These are phyloP conservation scores for Aspidiotus destructor DNA, from an alignment of 2,888 invertebrate genomes.

Conservation along the genomic window DNA sequence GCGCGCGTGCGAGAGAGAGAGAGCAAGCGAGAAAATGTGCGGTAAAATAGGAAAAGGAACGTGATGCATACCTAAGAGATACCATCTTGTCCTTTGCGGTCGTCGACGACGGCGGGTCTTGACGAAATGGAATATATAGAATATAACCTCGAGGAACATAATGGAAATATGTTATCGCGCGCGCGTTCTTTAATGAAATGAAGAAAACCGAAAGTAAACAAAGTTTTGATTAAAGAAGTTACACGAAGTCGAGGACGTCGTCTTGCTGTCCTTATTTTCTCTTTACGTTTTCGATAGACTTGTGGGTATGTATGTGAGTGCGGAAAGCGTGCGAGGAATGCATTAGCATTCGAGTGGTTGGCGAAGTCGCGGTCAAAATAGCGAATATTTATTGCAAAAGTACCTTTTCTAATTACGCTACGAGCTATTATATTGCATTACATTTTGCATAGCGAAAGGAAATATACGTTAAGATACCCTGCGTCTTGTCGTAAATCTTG, in stretches of 20 bases:
- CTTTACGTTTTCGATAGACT: background rate
- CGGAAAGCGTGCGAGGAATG: background rate
- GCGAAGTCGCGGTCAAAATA: no score
- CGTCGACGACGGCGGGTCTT: constrained; percentile 9
- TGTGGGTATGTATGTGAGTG: background rate
- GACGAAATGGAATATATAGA: constrained; percentile 20
- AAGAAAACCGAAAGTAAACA: constrained; percentile 6
- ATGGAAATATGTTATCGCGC: constrained; percentile 1
- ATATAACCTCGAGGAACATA: constrained; percentile 13
- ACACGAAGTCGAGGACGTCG: background rate
- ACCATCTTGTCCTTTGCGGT: constrained; percentile 31
- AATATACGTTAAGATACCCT: no score
- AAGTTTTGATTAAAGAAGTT: constrained; percentile 4
- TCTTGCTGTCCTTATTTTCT: no score
- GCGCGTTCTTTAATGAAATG: constrained; percentile 8
- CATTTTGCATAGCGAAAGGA: no score
- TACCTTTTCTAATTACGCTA: no score
- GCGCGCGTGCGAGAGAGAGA: no score
- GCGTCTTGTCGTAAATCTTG: no score
- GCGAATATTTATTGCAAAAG: no score
- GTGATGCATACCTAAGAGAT: constrained; percentile 29
- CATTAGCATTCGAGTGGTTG: background rate
- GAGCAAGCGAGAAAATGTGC: constrained; percentile 26
- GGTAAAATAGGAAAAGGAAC: constrained; percentile 30
- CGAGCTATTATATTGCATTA: no score